A percentile compares a stretch with the other conserved stretches of the same genome.
Conservation (phyloP, 1,140 invertebrate species). For the Megalopta genalis region DNA sequence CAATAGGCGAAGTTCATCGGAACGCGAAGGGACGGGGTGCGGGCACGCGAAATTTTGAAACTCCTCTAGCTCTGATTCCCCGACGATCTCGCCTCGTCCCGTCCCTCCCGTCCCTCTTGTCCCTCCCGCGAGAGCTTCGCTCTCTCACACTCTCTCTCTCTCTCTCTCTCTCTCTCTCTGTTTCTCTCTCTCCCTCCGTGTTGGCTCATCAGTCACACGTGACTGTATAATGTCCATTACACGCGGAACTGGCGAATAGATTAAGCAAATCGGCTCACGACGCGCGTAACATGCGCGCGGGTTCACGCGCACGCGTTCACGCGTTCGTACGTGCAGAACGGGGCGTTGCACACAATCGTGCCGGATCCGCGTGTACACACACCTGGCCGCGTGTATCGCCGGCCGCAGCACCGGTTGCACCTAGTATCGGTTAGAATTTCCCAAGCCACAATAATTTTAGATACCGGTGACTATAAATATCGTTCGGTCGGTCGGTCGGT, state of each 20-base stretch:
- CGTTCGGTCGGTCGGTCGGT: constrained; percentile 40
- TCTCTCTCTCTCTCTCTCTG: background rate
- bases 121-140: too few relatives aligned
- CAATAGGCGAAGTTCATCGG: constrained; percentile 40
- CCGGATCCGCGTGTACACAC: background rate
- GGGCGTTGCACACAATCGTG: background rate
- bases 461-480: constrained; percentile 47
- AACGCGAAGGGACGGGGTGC: too few relatives aligned
- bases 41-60: constrained; percentile 33
- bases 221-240: constrained; percentile 51
- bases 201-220: constrained; percentile 53
- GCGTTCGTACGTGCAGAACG: too few relatives aligned
- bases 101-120: too few relatives aligned
- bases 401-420: constrained; percentile 46
- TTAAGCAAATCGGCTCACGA: constrained; percentile 53
- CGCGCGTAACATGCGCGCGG: constrained; percentile 33
- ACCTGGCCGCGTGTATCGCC: constrained; percentile 45
- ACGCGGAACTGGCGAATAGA: constrained; percentile 50
- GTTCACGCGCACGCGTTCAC: background rate
- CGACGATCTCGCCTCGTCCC: background rate
- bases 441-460: constrained; percentile 53
- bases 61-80: constrained; percentile 29
- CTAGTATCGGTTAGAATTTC: constrained; percentile 53
- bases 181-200: background rate
- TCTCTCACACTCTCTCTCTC: too few relatives aligned